Percentiles rank a stretch among this genome's conserved stretches.
Conservation (phyloP, 2,888 invertebrate species). For the Pachliopta kotzebuea region DNA sequence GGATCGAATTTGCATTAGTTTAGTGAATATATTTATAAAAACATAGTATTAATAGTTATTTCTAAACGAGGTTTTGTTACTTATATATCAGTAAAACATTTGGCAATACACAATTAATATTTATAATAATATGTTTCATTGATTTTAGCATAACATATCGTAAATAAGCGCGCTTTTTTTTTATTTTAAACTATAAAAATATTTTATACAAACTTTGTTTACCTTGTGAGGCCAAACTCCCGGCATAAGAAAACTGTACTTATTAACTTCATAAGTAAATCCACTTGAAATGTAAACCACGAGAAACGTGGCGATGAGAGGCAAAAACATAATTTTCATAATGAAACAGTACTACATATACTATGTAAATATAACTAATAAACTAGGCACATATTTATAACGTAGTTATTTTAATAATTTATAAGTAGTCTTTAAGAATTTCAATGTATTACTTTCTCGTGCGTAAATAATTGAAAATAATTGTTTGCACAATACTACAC, state of each 20-base stretch:
- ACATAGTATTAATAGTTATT: no score
- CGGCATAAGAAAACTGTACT: slow-evolving; percentile 90
- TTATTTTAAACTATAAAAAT: neutral
- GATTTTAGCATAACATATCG: neutral
- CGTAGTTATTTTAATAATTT: neutral
- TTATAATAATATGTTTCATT: no score
- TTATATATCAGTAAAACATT: no score
- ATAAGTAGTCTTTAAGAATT: neutral
- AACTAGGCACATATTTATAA: neutral
- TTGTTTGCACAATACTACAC: neutral
- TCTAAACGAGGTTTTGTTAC: no score
- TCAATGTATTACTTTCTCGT: neutral
- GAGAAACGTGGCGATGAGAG: slow-evolving; percentile 39
- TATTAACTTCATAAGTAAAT: slow-evolving; percentile 57
- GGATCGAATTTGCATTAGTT: no score
- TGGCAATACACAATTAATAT: no score
- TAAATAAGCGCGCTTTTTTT: neutral
- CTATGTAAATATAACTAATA: slow-evolving; percentile 10
- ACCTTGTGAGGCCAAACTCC: slow-evolving; percentile 89
- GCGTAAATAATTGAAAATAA: neutral
- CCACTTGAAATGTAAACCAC: slow-evolving; percentile 39
- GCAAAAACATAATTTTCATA: slow-evolving; percentile 45
- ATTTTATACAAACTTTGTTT: slow-evolving; percentile 42
- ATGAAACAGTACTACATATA: slow-evolving; percentile 12
- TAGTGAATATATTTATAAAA: no score